A percentile compares a stretch with the other conserved stretches of the same genome.
Evolutionary conservation across 1,140 invertebrate species (phyloP).

Genomic region (Drosophila repletoides): DNA sequence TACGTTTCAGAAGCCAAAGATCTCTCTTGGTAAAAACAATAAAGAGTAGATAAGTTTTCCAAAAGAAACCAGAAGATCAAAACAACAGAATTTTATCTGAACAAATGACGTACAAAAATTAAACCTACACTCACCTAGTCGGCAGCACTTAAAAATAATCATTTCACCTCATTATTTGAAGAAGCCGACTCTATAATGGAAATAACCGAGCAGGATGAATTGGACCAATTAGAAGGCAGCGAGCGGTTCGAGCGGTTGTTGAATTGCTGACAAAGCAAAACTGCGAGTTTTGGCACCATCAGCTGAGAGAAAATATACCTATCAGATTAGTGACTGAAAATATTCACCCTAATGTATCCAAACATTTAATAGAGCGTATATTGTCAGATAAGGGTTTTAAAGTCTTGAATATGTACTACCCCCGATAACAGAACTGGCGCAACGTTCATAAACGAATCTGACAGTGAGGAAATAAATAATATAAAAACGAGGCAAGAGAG

Average conservation of each 20-base stretch:
- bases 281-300: slow-evolving; percentile 33
- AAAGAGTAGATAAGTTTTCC: too few species aligned
- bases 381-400: slow-evolving; percentile 15
- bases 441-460: background rate
- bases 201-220: too few species aligned
- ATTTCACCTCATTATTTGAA: too few species aligned
- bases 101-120: too few species aligned
- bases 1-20: too few species aligned
- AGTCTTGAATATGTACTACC: slow-evolving; percentile 23
- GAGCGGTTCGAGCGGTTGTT: slow-evolving; percentile 1
- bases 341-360: slow-evolving; percentile 21
- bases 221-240: too few species aligned
- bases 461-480: background rate
- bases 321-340: slow-evolving; percentile 9
- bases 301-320: slow-evolving; percentile 16
- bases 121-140: too few species aligned
- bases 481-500: slow-evolving; percentile 17
- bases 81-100: too few species aligned
- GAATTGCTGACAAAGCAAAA: background rate
- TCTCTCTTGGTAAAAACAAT: too few species aligned
- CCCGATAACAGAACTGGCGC: slow-evolving; percentile 6
- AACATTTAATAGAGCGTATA: slow-evolving; percentile 10
- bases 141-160: too few species aligned
- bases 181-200: too few species aligned
- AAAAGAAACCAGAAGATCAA: too few species aligned